Conservation (phyloP, 1,140 invertebrate genomes). For the Zophobas atratus region DNA sequence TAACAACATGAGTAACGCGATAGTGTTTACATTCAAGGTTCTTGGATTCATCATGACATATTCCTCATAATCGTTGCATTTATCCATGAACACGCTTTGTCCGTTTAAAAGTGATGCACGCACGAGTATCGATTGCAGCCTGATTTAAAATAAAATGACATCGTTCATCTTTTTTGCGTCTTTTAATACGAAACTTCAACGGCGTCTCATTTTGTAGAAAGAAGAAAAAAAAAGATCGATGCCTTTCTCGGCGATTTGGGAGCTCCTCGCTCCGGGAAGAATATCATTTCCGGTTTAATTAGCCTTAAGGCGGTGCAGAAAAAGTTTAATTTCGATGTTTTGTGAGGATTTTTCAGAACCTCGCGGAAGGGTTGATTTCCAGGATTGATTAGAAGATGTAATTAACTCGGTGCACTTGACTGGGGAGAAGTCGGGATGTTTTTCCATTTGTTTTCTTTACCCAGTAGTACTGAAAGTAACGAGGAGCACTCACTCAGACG, state of each 20-base stretch:
- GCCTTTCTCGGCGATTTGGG: not conserved
- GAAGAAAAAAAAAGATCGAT: slow-evolving; percentile 2
- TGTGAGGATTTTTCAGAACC: not conserved
- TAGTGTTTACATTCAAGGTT: slow-evolving; percentile 36
- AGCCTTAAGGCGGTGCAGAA: not conserved
- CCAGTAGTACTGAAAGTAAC: too few relatives aligned
- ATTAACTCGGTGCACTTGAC: too few relatives aligned
- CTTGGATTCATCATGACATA: slow-evolving; percentile 24
- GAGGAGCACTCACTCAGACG: too few relatives aligned
- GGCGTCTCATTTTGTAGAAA: not conserved
- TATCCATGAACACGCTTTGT: slow-evolving; percentile 24
- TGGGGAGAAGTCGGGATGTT: too few relatives aligned
- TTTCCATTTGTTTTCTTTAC: too few relatives aligned
- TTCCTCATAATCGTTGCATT: slow-evolving; percentile 42
- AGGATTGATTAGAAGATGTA: not conserved
- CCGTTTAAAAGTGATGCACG: not conserved
- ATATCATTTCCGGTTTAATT: slow-evolving; percentile 10
- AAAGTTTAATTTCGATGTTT: slow-evolving; percentile 7
- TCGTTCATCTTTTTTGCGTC: not conserved
- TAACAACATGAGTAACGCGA: slow-evolving; percentile 26
- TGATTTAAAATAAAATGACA: slow-evolving; percentile 4
- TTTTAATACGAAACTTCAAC: not conserved
- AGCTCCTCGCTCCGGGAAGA: not conserved
- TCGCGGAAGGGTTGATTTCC: not conserved
- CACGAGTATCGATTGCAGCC: slow-evolving; percentile 16